These are phyloP conservation scores for Acromyrmex heyeri DNA, from an alignment of 1,140 invertebrate genomes.

Conservation along the genomic window DNA sequence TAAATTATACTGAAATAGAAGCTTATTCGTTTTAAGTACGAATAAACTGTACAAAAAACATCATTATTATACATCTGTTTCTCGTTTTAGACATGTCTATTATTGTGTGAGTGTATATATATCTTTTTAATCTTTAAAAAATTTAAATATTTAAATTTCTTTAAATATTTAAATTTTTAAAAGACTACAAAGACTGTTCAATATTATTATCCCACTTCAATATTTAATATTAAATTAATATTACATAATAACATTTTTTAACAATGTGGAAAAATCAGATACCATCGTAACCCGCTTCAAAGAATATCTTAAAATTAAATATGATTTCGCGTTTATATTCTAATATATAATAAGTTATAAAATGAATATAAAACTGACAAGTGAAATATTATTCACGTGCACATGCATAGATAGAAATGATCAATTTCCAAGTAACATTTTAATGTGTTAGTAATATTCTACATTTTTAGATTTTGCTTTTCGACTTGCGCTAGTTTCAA, in stretches of 20 bases:
- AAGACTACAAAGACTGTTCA: not conserved
- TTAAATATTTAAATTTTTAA: not conserved
- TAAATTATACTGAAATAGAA: not conserved
- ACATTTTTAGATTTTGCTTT: not conserved
- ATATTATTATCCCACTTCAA: not conserved
- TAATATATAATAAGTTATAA: not conserved
- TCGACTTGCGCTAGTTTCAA: not conserved
- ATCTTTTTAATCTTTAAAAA: not conserved
- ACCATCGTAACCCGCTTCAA: not conserved
- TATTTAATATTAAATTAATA: constrained; percentile 2
- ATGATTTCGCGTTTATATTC: not conserved
- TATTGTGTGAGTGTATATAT: not conserved
- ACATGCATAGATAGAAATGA: not conserved
- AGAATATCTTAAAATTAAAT: not conserved
- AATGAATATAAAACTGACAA: constrained; percentile 5
- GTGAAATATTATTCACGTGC: not conserved
- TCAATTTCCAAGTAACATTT: not conserved
- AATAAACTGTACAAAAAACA: not conserved
- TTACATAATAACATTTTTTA: not conserved
- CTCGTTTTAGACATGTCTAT: not conserved
- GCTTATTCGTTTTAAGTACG: not conserved
- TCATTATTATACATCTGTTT: not conserved
- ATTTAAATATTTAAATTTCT: not conserved
- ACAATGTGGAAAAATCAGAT: not conserved
- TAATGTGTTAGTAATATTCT: not conserved